These are phyloP conservation scores for Schizopygopsis malacanthus DNA, from an alignment of 2,797 vertebrate species.

Conservation along the genomic window DNA sequence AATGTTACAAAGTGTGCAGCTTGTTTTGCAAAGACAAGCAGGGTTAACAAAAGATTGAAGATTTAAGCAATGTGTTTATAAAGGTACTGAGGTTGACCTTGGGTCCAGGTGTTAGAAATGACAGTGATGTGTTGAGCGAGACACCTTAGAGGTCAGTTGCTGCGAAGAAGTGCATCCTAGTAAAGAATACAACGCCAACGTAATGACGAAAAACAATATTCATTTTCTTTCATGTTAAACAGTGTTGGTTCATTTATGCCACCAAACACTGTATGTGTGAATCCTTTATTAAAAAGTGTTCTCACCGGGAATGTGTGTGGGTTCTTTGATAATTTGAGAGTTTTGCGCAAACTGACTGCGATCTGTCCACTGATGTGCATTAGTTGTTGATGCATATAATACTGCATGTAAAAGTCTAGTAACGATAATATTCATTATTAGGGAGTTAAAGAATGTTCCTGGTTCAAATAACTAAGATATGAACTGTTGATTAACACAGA, in stretches of 20 bases:
- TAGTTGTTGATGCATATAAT: not conserved
- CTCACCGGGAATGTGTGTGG: constrained; percentile 71
- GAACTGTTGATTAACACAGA: not conserved
- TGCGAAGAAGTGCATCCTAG: constrained; percentile 51
- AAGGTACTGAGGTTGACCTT: constrained; percentile 37
- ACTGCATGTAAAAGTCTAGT: not conserved
- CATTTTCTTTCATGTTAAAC: constrained; percentile 66
- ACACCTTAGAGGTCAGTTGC: constrained; percentile 55
- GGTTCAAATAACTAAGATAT: not conserved
- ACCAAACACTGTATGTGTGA: constrained; percentile 76
- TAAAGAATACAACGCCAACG: constrained; percentile 51
- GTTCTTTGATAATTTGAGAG: constrained; percentile 18
- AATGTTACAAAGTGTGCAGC: constrained; percentile 15
- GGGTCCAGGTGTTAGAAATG: constrained; percentile 35
- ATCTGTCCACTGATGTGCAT: not conserved
- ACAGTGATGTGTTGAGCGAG: constrained; percentile 1
- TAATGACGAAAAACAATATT: constrained; percentile 40
- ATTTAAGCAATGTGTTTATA: constrained; percentile 31
- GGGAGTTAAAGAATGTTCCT: not conserved
- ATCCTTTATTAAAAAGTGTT: constrained; percentile 76
- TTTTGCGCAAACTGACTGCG: not conserved
- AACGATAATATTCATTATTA: not conserved
- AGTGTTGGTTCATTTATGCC: constrained; percentile 72
- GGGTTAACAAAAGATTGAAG: constrained; percentile 15
- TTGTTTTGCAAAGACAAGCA: constrained; percentile 8